Percentiles rank a stretch among this genome's conserved stretches.
These are phyloP conservation scores for Ageneiosus marmoratus DNA, from an alignment of 2,113 vertebrate genomes.

Conservation along the genomic window DNA sequence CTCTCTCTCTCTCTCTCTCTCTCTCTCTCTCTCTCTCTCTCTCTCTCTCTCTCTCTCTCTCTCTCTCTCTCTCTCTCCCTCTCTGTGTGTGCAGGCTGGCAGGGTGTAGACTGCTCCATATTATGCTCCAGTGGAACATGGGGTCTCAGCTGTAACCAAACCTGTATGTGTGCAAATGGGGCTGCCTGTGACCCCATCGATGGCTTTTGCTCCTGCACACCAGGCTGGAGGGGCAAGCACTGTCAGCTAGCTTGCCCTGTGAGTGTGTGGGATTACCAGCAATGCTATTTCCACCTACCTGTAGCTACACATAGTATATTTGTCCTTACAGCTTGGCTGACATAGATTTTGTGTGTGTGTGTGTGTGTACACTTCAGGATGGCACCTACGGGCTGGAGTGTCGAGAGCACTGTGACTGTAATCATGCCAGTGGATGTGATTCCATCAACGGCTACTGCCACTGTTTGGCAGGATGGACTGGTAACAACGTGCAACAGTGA, in stretches of 20 bases:
- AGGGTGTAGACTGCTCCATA: constrained; percentile 88
- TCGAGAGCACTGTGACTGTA: constrained; percentile 88
- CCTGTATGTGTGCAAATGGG: constrained; percentile 82
- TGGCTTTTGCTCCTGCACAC: constrained; percentile 85
- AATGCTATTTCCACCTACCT: constrained; percentile 4
- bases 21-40: not conserved
- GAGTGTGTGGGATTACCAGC: constrained; percentile 61
- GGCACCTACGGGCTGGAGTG: constrained; percentile 92
- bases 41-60: not conserved
- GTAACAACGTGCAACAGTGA: constrained; percentile 53
- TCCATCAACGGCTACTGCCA: constrained; percentile 89
- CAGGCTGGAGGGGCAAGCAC: constrained; percentile 87
- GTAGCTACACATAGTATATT: constrained; percentile 22
- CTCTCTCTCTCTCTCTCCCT: not conserved
- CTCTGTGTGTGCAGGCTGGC: constrained; percentile 81
- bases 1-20: not conserved
- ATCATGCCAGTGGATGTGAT: constrained; percentile 90
- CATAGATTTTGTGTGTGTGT: constrained; percentile 15
- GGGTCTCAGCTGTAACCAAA: constrained; percentile 90
- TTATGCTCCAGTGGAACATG: constrained; percentile 87
- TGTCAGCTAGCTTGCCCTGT: constrained; percentile 88
- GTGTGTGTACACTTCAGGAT: constrained; percentile 71
- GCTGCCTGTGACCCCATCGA: constrained; percentile 86
- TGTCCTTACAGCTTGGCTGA: not conserved
- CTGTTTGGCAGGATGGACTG: constrained; percentile 95